These are phyloP conservation scores for Marisa cornuarietis DNA, from an alignment of 1,140 invertebrate genomes.

Conservation along the genomic window DNA sequence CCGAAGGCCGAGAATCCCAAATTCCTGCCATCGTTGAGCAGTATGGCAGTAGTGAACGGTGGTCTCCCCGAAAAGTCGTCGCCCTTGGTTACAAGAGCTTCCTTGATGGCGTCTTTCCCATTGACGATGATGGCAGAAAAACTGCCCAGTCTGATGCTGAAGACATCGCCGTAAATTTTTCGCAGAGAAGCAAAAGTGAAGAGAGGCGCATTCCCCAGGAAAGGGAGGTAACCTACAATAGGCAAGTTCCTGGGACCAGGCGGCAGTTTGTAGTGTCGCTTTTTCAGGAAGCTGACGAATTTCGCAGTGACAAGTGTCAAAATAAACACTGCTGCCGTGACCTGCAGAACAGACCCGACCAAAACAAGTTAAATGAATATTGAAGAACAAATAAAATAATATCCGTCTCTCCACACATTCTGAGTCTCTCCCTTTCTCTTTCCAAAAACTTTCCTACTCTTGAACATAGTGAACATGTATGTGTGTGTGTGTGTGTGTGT, in stretches of 20 bases:
- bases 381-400: constrained; percentile 18
- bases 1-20: constrained; percentile 26
- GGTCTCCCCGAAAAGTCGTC: constrained; percentile 41
- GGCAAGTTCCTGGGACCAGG: constrained; percentile 48
- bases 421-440: too few relatives aligned
- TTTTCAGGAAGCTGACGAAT: background rate
- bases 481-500: too few relatives aligned
- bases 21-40: constrained; percentile 17
- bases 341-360: background rate
- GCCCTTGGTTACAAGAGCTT: constrained; percentile 30
- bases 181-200: constrained; percentile 17
- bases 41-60: constrained; percentile 23
- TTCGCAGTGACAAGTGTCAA: background rate
- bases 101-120: constrained; percentile 32
- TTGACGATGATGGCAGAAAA: constrained; percentile 39
- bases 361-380: constrained; percentile 31
- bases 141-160: constrained; percentile 36
- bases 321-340: background rate
- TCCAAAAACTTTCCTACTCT: too few relatives aligned
- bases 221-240: constrained; percentile 44
- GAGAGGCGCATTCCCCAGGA: constrained; percentile 32
- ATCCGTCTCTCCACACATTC: too few relatives aligned
- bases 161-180: constrained; percentile 41
- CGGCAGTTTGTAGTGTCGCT: constrained; percentile 16
- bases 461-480: too few relatives aligned